These are phyloP conservation scores for Hycleus phaleratus DNA, from an alignment of 1,140 invertebrate species.

Conservation along the genomic window DNA sequence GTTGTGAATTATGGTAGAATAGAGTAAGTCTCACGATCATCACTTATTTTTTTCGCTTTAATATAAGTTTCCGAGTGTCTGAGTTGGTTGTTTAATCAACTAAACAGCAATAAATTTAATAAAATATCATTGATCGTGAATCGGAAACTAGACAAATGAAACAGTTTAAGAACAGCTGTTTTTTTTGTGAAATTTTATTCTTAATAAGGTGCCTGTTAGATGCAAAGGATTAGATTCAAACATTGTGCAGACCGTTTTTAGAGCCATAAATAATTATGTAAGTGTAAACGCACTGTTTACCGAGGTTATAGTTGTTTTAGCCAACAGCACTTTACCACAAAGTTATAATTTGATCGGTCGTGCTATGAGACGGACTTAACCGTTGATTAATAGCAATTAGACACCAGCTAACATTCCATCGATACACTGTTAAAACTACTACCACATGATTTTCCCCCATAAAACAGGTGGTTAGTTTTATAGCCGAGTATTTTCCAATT, in stretches of 20 bases:
- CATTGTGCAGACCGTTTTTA: slow-evolving; percentile 6
- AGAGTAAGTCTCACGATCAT: no score
- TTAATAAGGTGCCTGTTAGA: no score
- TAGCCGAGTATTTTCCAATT: no score
- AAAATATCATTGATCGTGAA: slow-evolving; percentile 10
- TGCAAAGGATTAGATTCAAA: slow-evolving; percentile 3
- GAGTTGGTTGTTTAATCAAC: no score
- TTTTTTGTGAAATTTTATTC: no score
- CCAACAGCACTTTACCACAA: slow-evolving; percentile 19
- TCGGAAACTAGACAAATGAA: slow-evolving; percentile 1
- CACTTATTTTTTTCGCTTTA: no score
- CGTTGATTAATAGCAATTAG: slow-evolving; percentile 38
- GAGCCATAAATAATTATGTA: slow-evolving; percentile 35
- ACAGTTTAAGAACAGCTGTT: no score
- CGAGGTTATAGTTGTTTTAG: slow-evolving; percentile 32
- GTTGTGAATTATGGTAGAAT: no score
- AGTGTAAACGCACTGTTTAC: slow-evolving; percentile 39
- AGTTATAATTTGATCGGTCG: slow-evolving; percentile 42
- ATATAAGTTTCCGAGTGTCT: no score
- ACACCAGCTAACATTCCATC: slow-evolving; percentile 13
- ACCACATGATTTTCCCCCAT: no score
- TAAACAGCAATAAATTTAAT: background rate
- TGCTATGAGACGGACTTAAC: slow-evolving; percentile 36
- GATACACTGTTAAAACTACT: slow-evolving; percentile 6
- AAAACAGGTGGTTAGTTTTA: no score